phyloP scores from a whole-genome alignment of 2,113 vertebrate genomes.

The Marmota flaviventris region DNA sequence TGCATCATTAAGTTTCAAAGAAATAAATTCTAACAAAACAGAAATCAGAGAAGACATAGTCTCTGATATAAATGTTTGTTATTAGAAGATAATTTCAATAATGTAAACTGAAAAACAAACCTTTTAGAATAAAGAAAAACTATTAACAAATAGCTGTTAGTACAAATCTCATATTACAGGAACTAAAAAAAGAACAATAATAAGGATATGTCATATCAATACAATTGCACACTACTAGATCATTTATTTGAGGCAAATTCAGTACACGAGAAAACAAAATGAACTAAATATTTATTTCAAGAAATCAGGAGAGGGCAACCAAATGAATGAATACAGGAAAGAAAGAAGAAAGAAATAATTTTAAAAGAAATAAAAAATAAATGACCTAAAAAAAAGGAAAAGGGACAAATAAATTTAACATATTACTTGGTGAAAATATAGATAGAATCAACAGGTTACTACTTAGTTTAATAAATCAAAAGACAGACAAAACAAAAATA shows the following conservation, averaged over 20 bases:
- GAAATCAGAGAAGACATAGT: neutral
- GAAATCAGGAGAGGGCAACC: neutral
- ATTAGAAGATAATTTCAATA: constrained; percentile 25
- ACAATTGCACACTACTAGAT: neutral
- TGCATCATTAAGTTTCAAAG: neutral
- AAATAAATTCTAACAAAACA: neutral
- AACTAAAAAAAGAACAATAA: neutral
- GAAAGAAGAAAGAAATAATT: neutral
- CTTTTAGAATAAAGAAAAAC: neutral
- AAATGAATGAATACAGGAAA: neutral
- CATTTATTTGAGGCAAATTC: neutral
- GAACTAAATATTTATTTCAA: neutral
- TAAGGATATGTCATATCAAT: neutral
- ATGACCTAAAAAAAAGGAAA: neutral
- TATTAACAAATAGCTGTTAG: neutral
- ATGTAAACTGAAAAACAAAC: neutral
- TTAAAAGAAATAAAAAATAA: neutral
- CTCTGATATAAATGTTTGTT: neutral
- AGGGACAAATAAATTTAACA: neutral
- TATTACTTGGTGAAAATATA: neutral
- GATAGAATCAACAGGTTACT: neutral
- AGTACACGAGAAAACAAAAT: neutral
- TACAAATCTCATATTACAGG: neutral
- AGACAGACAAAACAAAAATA: neutral
- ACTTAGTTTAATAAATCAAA: neutral